A percentile compares a stretch with the other conserved stretches of the same genome.
Conservation (phyloP, 64 coral and sea anemone species). For the Montipora cactus region DNA sequence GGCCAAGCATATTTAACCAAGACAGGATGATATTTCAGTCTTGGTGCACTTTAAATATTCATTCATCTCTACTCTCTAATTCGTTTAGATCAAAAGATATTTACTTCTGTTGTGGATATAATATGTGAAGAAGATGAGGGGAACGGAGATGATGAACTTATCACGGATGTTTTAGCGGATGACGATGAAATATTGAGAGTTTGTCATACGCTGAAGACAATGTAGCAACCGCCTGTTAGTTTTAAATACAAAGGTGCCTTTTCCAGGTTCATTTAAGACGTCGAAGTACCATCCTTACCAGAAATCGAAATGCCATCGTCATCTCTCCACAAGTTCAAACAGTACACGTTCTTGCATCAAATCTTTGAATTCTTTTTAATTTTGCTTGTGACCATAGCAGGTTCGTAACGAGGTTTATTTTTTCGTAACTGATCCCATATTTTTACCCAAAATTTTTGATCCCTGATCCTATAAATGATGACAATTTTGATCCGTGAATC, state of each 20-base stretch:
- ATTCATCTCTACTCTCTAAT: not conserved
- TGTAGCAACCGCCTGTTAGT: not conserved
- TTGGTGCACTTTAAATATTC: not conserved
- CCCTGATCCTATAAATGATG: no score
- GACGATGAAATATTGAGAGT: slow-evolving; percentile 82
- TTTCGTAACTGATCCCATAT: no score
- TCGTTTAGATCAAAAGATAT: slow-evolving; percentile 66
- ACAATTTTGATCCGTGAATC: no score
- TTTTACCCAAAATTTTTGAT: no score
- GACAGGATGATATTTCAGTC: no score
- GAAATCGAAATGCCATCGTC: not conserved
- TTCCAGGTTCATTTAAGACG: not conserved
- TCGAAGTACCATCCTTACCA: not conserved
- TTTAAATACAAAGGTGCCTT: not conserved
- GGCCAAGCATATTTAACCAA: no score
- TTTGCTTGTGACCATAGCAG: no score
- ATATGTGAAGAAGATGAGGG: slow-evolving; percentile 61
- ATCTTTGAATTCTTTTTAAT: no score
- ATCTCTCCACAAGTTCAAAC: not conserved
- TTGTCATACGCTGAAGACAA: not conserved
- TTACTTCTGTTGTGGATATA: slow-evolving; percentile 57
- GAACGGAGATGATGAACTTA: slow-evolving; percentile 70
- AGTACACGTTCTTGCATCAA: no score
- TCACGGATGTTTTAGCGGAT: slow-evolving; percentile 56
- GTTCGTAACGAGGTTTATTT: no score